Percentiles rank a stretch among this genome's conserved stretches.
Conservation (phyloP, 37 sponge, comb jelly and placozoan species). For the Theonella swinhoei region DNA sequence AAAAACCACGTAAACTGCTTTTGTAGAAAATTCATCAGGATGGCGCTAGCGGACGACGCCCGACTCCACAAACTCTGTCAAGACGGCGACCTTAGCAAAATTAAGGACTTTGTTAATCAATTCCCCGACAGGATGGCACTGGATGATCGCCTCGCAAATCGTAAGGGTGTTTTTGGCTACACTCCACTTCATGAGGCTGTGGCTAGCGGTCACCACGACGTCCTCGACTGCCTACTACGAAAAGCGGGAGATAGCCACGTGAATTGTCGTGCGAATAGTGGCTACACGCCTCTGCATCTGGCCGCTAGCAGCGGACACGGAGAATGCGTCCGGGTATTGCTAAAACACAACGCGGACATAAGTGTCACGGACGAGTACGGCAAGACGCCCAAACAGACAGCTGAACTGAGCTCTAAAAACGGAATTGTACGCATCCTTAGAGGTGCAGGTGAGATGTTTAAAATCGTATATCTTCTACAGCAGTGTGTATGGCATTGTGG, state of each 20-base stretch:
- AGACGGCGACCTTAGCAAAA: slow-evolving; percentile 36
- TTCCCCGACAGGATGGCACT: background rate
- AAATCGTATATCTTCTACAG: no score
- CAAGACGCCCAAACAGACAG: slow-evolving; percentile 53
- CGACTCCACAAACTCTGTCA: slow-evolving; percentile 49
- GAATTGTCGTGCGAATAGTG: slow-evolving; percentile 42
- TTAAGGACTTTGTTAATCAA: slow-evolving; percentile 4
- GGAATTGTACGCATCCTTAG: slow-evolving; percentile 51
- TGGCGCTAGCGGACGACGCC: slow-evolving; percentile 33
- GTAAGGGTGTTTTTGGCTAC: slow-evolving; percentile 73
- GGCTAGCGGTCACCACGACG: slow-evolving; percentile 9
- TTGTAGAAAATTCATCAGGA: no score
- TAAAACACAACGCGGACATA: slow-evolving; percentile 51
- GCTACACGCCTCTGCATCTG: slow-evolving; percentile 70
- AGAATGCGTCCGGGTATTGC: slow-evolving; percentile 51
- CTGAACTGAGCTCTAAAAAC: slow-evolving; percentile 28
- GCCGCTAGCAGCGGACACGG: slow-evolving; percentile 54
- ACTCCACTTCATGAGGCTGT: slow-evolving; percentile 76
- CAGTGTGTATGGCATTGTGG: no score
- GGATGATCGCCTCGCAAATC: slow-evolving; percentile 9
- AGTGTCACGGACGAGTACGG: slow-evolving; percentile 46
- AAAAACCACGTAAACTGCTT: no score
- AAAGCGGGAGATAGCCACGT: slow-evolving; percentile 2
- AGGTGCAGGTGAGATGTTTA: slow-evolving; percentile 62
- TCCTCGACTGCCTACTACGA: slow-evolving; percentile 11